These are phyloP conservation scores for Coregonus ussuriensis DNA, from an alignment of 2,797 vertebrate genomes.

Conservation along the genomic window DNA sequence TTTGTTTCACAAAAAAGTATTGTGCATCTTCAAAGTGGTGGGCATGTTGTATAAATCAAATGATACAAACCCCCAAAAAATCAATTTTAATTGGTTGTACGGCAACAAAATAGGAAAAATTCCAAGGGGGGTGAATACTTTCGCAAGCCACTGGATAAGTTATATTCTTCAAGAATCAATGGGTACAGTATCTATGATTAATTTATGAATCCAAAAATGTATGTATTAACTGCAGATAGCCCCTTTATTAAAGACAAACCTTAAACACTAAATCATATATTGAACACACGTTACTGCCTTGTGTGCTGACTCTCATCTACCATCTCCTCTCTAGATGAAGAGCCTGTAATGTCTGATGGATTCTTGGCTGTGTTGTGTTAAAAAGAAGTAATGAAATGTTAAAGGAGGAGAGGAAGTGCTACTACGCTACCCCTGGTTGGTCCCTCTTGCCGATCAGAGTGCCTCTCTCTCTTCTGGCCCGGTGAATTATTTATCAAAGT, in stretches of 20 bases:
- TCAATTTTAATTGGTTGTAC: too few species aligned
- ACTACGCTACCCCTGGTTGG: slow-evolving; percentile 1
- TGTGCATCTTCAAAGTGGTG: too few species aligned
- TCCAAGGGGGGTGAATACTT: too few species aligned
- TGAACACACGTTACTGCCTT: background rate
- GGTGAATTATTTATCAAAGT: slow-evolving; percentile 75
- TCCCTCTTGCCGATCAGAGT: slow-evolving; percentile 45
- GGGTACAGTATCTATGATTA: too few species aligned
- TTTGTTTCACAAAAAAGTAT: too few species aligned
- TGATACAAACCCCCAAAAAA: too few species aligned
- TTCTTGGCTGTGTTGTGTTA: slow-evolving; percentile 3
- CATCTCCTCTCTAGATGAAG: background rate
- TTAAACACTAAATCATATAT: background rate
- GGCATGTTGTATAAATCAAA: too few species aligned
- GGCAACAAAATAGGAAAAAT: too few species aligned
- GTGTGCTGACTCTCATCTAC: background rate
- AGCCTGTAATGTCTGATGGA: background rate
- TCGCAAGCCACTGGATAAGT: too few species aligned
- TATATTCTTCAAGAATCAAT: too few species aligned
- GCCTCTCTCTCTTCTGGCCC: slow-evolving; percentile 21
- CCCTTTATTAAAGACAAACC: background rate
- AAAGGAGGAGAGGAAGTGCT: background rate
- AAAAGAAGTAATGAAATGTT: slow-evolving; percentile 17
- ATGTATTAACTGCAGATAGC: background rate
- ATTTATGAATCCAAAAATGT: background rate